Evolutionary conservation across 53 echinoderm and acorn worm genomes (phyloP), one percentile per base, ranked within the genome.

Genomic region (Patiria pectinifera): DNA sequence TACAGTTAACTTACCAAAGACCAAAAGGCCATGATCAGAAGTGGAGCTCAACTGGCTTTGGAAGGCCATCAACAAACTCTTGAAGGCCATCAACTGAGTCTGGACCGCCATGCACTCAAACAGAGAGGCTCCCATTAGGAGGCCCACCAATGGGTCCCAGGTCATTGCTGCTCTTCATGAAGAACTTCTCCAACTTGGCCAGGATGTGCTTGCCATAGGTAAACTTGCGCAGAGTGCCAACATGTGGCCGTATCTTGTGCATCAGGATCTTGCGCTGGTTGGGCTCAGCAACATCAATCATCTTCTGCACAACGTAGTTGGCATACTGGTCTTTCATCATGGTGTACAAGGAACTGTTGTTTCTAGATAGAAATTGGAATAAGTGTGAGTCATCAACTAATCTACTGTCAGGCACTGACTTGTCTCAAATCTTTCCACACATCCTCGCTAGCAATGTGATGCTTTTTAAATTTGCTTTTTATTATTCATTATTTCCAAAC

Each of bases 261-360:
- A 99, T 99, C 80, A 99, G 95, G 78, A 99, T 93, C 93, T 97
- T 97, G 83, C 99, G 97, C 62, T 99, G 99, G 97, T 95, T 97
- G 23, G 99, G 99, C 92, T 99, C 99, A 13, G 96, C 95, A n/a
- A 97, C 99, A 86, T 99, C 99, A 11, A 99, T 99, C 99, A 99
- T 99, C 95, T 99, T 99, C 93, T 99, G 99, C 3, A 99, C 99
- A 35, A 99, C 99, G 76, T 99, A 99, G 99, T 99, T 99, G 88
- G 99, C 99, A 78, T 99, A 99, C 94, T 99, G 99, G 93, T 99
- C 99, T 70, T 99, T 99, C 99, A 99, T 99, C 99, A 99, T 99
- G 7, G 99, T 99, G 92, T 96, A 99, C 80, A 99, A 95, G 94
- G 99, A 97, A 92, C 99, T 99, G 93, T 99, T 93, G 79, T 91